Percentiles rank a stretch among this genome's conserved stretches.
phyloP scores from a whole-genome alignment of 2,888 invertebrate genomes.

The Eupithecia vulgata region DNA sequence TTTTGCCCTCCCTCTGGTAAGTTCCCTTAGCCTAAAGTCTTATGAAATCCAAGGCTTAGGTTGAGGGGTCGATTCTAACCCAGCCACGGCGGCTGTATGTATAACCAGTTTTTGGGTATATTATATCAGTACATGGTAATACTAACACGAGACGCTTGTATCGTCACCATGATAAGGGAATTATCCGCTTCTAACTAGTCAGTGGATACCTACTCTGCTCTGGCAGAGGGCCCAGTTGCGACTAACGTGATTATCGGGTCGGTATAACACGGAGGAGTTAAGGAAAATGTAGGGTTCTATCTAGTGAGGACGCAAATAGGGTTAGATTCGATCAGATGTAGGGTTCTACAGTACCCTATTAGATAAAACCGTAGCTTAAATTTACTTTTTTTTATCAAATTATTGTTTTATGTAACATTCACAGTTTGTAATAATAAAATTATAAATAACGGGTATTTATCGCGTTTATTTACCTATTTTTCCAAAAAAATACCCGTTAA shows the following conservation, averaged over 20 bases:
- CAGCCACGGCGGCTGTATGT: too few relatives aligned
- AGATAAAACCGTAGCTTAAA: not conserved
- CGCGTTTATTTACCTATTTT: too few relatives aligned
- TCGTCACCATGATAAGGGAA: constrained; percentile 1
- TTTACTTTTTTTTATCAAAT: not conserved
- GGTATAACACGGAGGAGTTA: not conserved
- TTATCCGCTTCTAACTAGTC: not conserved
- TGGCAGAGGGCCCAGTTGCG: not conserved
- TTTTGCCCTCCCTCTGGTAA: too few relatives aligned
- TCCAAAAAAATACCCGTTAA: too few relatives aligned
- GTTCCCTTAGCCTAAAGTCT: too few relatives aligned
- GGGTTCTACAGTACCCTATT: not conserved
- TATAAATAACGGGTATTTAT: too few relatives aligned
- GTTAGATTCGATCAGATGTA: not conserved
- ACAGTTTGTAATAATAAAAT: too few relatives aligned
- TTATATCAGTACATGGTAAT: not conserved
- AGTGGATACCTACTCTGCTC: not conserved
- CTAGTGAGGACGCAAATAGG: not conserved
- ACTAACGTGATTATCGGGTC: not conserved
- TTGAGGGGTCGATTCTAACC: too few relatives aligned
- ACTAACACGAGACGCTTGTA: not conserved
- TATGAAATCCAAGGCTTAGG: too few relatives aligned
- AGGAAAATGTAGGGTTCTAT: not conserved
- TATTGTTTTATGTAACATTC: not conserved
- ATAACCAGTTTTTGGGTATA: not conserved